Percentiles rank a stretch among this genome's conserved stretches.
Evolutionary conservation across 2,113 vertebrate genomes (phyloP).

Genomic region (Poeciliopsis occidentalis): DNA sequence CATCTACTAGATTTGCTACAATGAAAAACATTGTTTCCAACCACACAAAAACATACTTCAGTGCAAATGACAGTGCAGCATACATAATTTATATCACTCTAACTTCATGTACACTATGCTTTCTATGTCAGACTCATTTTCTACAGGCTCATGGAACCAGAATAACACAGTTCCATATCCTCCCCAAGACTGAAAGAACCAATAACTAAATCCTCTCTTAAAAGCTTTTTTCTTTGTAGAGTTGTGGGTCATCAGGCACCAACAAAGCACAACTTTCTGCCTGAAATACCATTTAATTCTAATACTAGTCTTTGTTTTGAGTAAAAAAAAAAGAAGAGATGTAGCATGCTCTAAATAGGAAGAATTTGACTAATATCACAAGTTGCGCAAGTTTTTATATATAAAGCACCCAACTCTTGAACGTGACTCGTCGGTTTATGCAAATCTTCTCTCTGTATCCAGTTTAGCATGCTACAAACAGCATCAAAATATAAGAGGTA

Average conservation of each 20-base stretch:
- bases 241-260: constrained; percentile 35
- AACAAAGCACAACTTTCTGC: constrained; percentile 38
- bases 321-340: constrained; percentile 13
- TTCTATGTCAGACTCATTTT: neutral
- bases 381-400: neutral
- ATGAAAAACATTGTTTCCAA: too few species aligned
- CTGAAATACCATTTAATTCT: constrained; percentile 1
- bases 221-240: constrained; percentile 34
- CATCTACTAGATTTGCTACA: too few species aligned
- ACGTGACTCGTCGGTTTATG: neutral
- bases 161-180: constrained; percentile 2
- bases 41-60: too few species aligned
- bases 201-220: constrained; percentile 24
- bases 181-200: constrained; percentile 19
- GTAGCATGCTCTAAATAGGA: constrained; percentile 3
- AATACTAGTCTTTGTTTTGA: constrained; percentile 5
- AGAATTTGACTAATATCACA: neutral
- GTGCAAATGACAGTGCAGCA: too few species aligned
- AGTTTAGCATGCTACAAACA: neutral
- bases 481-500: constrained; percentile 5
- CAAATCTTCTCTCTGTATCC: neutral
- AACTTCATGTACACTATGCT: neutral
- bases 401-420: too few species aligned
- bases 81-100: too few species aligned
- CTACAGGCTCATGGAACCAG: neutral